phyloP scores from a whole-genome alignment of 2,797 vertebrate species.

The Sebastes variabilis region DNA sequence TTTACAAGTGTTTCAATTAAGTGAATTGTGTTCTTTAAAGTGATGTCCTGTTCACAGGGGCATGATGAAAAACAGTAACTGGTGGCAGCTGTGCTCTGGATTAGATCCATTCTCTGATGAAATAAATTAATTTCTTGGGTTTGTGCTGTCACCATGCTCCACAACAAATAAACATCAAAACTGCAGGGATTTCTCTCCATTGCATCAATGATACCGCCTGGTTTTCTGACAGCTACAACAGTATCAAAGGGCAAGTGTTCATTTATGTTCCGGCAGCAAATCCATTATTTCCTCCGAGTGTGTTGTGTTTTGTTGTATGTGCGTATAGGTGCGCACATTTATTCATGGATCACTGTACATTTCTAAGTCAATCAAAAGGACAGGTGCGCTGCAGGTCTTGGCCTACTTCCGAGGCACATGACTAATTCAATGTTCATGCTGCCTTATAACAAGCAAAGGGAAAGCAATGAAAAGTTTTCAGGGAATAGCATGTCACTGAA shows the following conservation, averaged over 20 bases:
- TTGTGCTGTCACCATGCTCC: constrained; percentile 56
- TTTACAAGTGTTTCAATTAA: constrained; percentile 76
- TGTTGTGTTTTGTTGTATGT: constrained; percentile 13
- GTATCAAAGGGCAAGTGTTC: constrained; percentile 73
- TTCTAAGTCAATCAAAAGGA: constrained; percentile 51
- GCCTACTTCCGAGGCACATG: constrained; percentile 28
- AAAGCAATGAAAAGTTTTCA: constrained; percentile 33
- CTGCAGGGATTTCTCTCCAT: constrained; percentile 66
- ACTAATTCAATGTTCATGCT: constrained; percentile 42
- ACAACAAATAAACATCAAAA: constrained; percentile 69
- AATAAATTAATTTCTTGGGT: constrained; percentile 61
- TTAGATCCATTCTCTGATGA: constrained; percentile 55
- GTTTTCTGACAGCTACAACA: constrained; percentile 65
- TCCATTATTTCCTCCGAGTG: constrained; percentile 50
- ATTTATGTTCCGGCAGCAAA: constrained; percentile 64
- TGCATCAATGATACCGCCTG: constrained; percentile 69
- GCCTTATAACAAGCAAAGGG: constrained; percentile 25
- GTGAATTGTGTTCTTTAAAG: constrained; percentile 60
- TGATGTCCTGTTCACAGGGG: constrained; percentile 44
- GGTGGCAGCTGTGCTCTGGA: constrained; percentile 35
- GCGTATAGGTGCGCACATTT: constrained; percentile 2
- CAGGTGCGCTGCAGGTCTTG: constrained; percentile 32
- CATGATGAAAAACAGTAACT: constrained; percentile 54
- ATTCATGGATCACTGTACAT: constrained; percentile 53
- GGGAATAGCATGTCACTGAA: constrained; percentile 30